Conservation (phyloP, 92 coral and sea anemone genomes). For the Phenganax stokvisi region DNA sequence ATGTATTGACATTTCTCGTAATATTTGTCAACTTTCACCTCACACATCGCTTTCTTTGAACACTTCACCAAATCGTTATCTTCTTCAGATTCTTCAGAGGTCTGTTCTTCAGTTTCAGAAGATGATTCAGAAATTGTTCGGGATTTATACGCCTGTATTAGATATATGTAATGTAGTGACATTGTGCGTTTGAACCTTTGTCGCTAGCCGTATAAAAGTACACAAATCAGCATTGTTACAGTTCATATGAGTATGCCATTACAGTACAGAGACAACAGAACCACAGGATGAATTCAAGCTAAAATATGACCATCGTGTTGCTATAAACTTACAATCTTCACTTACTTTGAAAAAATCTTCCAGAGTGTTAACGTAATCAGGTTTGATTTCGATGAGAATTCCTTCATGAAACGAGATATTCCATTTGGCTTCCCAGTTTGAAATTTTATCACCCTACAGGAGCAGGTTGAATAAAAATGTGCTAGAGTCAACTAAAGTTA, state of each 20-base stretch:
- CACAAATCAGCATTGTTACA: no score
- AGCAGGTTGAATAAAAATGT: not conserved
- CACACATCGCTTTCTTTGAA: constrained; percentile 11
- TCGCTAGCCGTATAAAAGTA: no score
- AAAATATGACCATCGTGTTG: not conserved
- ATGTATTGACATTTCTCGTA: not conserved
- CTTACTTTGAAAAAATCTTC: constrained; percentile 32
- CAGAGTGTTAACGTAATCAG: constrained; percentile 16
- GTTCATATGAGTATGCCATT: no score
- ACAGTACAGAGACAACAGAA: no score
- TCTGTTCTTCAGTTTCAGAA: not conserved
- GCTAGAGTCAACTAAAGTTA: not conserved
- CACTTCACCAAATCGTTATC: not conserved
- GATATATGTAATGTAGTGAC: no score
- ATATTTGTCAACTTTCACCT: not conserved
- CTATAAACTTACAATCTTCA: not conserved
- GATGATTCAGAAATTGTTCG: no score
- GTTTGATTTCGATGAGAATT: constrained; percentile 27
- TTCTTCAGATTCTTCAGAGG: no score
- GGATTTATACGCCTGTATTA: no score
- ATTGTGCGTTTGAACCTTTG: no score
- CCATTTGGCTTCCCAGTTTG: constrained; percentile 16
- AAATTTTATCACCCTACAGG: constrained; percentile 14
- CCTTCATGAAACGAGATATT: constrained; percentile 31
- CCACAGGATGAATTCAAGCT: not conserved